A percentile compares a stretch with the other conserved stretches of the same genome.
phyloP scores from a whole-genome alignment of 2,113 vertebrate genomes.

The Ictidomys tridecemlineatus region DNA sequence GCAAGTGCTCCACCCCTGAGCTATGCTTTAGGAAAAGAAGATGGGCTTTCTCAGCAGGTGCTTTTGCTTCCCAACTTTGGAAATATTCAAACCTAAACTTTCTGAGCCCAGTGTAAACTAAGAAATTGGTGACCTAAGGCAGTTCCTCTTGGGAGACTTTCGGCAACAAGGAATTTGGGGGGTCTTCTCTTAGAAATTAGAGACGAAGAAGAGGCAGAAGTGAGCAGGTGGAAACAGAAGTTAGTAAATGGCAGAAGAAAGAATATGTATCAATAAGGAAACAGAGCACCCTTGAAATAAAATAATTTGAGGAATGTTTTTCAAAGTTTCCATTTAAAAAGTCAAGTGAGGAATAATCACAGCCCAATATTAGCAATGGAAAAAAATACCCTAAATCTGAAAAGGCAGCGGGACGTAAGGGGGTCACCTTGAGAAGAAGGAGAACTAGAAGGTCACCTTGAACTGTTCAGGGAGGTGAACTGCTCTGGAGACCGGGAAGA shows the following conservation, averaged over 20 bases:
- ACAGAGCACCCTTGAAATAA: not conserved
- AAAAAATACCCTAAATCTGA: not conserved
- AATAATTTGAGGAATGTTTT: not conserved
- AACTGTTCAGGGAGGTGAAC: not conserved
- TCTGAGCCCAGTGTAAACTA: not conserved
- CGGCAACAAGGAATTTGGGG: not conserved
- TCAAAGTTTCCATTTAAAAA: not conserved
- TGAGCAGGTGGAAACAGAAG: not conserved
- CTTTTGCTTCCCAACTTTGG: not conserved
- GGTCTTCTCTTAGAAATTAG: constrained; percentile 6
- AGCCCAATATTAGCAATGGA: not conserved
- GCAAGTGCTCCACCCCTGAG: not conserved
- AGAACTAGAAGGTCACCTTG: not conserved
- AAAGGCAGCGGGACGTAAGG: not conserved
- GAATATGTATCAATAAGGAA: not conserved
- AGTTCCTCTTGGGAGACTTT: not conserved
- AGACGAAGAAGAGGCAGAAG: not conserved
- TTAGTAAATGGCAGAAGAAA: not conserved
- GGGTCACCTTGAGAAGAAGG: not conserved
- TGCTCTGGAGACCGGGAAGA: not conserved
- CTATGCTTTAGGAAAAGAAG: not conserved
- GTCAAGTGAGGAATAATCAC: not conserved
- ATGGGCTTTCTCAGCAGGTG: not conserved
- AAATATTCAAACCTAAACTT: not conserved
- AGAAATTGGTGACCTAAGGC: not conserved